phyloP scores from a whole-genome alignment of 2,888 invertebrate species.

The Drosophila prolongata region DNA sequence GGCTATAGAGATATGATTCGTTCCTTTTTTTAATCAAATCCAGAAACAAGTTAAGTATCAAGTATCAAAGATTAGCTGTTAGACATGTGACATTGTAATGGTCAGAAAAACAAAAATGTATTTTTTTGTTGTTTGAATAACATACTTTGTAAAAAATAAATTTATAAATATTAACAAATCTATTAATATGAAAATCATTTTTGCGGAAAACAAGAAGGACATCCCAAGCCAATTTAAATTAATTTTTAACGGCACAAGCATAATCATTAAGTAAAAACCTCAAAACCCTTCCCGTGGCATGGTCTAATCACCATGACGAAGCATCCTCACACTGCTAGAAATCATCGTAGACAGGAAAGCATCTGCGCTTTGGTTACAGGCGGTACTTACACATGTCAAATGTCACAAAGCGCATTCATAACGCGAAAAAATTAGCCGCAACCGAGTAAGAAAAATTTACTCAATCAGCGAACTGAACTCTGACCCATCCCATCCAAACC shows the following conservation, averaged over 20 bases:
- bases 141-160: no score
- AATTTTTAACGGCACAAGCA: conserved; percentile 38
- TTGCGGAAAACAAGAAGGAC: neutral
- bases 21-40: neutral
- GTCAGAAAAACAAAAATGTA: no score
- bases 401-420: conserved; percentile 73
- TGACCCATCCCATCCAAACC: conserved; percentile 4
- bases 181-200: no score
- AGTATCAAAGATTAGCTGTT: neutral
- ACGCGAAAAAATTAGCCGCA: conserved; percentile 63
- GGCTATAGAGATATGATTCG: conserved; percentile 26
- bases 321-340: conserved; percentile 1
- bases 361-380: conserved; percentile 40
- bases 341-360: conserved; percentile 20
- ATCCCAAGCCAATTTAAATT: conserved; percentile 43
- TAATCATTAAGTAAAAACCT: conserved; percentile 1
- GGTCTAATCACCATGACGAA: conserved; percentile 68
- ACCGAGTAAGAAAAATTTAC: conserved; percentile 65
- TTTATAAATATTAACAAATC: no score
- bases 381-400: conserved; percentile 65
- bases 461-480: conserved; percentile 61
- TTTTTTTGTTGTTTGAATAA: no score
- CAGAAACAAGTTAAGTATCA: neutral
- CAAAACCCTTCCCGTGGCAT: neutral
- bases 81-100: neutral